Percentiles rank a stretch among this genome's conserved stretches.
Conservation (phyloP, 2,888 invertebrate species). For the Malthinus seriepunctatus region DNA sequence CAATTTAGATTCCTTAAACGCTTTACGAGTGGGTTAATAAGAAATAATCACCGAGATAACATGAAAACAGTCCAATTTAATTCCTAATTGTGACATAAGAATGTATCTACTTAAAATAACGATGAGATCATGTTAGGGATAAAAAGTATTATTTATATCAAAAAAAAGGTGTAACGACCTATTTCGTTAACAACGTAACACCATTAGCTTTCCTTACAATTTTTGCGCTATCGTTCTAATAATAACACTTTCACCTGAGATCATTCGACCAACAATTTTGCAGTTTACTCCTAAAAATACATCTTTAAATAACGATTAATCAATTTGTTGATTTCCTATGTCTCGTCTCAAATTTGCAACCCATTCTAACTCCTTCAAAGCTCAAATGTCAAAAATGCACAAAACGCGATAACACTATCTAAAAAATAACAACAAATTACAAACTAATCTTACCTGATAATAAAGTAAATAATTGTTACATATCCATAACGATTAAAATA, state of each 20-base stretch:
- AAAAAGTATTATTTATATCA: conserved; percentile 9
- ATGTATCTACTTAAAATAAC: conserved; percentile 14
- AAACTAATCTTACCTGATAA: conserved; percentile 43
- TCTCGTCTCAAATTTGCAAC: no score
- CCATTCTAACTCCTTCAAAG: no score
- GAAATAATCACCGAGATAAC: background rate
- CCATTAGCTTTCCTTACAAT: background rate
- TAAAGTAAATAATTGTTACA: conserved; percentile 41
- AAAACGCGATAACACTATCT: no score
- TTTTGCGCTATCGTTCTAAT: no score
- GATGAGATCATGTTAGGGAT: conserved; percentile 19
- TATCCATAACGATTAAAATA: conserved; percentile 47
- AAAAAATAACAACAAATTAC: no score
- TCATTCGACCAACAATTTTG: no score
- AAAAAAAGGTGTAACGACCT: conserved; percentile 5
- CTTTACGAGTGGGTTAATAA: conserved; percentile 5
- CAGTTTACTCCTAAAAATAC: no score
- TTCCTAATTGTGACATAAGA: conserved; percentile 9
- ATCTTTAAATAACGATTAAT: no score
- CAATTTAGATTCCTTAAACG: background rate
- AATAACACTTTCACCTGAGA: no score
- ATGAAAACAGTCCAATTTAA: conserved; percentile 9
- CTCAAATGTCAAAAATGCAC: no score
- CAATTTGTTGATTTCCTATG: no score
- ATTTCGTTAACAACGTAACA: conserved; percentile 4